phyloP scores from a whole-genome alignment of 2,888 invertebrate species.

The Ichneumoninae sp. region DNA sequence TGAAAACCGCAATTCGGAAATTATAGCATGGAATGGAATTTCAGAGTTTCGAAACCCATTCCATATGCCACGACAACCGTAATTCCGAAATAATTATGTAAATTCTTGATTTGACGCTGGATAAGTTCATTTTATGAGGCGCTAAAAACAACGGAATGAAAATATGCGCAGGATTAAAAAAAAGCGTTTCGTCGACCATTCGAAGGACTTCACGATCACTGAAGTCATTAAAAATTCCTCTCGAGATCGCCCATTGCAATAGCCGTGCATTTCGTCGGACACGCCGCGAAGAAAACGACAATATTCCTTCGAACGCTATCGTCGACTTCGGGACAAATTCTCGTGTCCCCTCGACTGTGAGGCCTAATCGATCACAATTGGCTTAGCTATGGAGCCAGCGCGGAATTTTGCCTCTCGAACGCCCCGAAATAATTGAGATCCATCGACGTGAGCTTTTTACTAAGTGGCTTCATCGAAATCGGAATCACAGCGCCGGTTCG shows the following conservation, averaged over 20 bases:
- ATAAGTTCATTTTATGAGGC: too few species aligned
- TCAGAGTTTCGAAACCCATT: too few species aligned
- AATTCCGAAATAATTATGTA: too few species aligned
- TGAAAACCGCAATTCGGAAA: too few species aligned
- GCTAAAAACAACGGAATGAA: too few species aligned
- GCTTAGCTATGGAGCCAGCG: conserved; percentile 55
- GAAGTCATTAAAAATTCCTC: too few species aligned
- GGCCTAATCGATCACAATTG: conserved; percentile 75
- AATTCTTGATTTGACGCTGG: too few species aligned
- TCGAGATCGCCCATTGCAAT: not conserved
- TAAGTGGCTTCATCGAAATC: conserved; percentile 29
- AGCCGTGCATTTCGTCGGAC: conserved; percentile 1
- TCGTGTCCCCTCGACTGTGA: conserved; percentile 38
- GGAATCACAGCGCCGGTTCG: conserved; percentile 65
- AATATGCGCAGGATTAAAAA: too few species aligned
- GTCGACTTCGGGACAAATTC: not conserved
- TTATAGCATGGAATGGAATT: too few species aligned
- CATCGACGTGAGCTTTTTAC: conserved; percentile 9
- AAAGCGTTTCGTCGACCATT: too few species aligned
- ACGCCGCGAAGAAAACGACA: conserved; percentile 61
- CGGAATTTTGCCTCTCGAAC: conserved; percentile 64
- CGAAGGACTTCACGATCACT: too few species aligned
- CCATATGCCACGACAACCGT: too few species aligned
- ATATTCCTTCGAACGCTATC: conserved; percentile 25
- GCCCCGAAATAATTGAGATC: conserved; percentile 62